A percentile compares a stretch with the other conserved stretches of the same genome.
Evolutionary conservation across 2,888 invertebrate species (phyloP).

Genomic region (Gerris lacustris): DNA sequence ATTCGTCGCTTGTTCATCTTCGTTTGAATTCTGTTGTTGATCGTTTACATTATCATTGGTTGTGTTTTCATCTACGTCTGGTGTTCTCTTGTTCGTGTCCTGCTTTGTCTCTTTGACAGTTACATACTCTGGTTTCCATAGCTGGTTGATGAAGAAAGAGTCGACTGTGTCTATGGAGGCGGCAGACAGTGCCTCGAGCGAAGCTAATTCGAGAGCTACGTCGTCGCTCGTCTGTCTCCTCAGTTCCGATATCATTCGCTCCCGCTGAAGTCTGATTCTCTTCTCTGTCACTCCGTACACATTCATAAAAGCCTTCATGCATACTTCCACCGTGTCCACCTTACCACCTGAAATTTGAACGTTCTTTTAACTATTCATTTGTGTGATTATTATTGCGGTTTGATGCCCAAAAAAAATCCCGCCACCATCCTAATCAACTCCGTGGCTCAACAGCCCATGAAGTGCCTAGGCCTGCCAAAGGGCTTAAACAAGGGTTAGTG

Average conservation of each 20-base stretch:
- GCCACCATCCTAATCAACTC: too few relatives aligned
- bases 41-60: too few relatives aligned
- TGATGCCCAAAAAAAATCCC: too few relatives aligned
- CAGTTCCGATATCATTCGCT: constrained; percentile 39
- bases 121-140: constrained; percentile 42
- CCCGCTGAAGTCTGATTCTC: constrained; percentile 41
- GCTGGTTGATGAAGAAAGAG: constrained; percentile 44
- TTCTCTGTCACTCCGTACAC: constrained; percentile 45
- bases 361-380: not conserved
- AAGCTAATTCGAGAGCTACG: constrained; percentile 23
- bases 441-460: too few relatives aligned
- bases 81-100: too few relatives aligned
- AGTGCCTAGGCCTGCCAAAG: too few relatives aligned
- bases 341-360: constrained; percentile 13
- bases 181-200: constrained; percentile 13
- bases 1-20: too few relatives aligned
- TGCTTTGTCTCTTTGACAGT: too few relatives aligned
- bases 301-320: constrained; percentile 45
- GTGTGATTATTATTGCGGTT: not conserved
- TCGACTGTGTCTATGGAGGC: constrained; percentile 40
- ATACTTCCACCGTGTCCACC: constrained; percentile 38
- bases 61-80: too few relatives aligned
- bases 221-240: constrained; percentile 18
- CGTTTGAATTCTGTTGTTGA: too few relatives aligned
- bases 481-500: too few relatives aligned